Conservation (phyloP, 2,888 invertebrate species). For the Ormyrus pomaceus region DNA sequence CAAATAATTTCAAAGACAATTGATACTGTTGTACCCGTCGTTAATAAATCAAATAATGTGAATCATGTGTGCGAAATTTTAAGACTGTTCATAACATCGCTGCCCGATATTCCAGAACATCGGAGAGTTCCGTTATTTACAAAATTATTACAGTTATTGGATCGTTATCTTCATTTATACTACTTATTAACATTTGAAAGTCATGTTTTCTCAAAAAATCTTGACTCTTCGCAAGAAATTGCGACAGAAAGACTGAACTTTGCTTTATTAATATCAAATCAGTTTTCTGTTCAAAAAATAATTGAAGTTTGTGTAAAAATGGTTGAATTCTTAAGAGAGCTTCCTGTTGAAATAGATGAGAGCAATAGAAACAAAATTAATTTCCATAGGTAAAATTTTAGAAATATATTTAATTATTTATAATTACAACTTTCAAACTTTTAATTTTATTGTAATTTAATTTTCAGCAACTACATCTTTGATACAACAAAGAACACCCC, state of each 20-base stretch:
- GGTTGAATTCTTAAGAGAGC: slow-evolving; percentile 80
- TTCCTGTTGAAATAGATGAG: slow-evolving; percentile 82
- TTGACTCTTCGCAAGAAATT: slow-evolving; percentile 73
- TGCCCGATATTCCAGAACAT: slow-evolving; percentile 95
- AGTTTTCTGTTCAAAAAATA: slow-evolving; percentile 81
- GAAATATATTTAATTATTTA: slow-evolving; percentile 2
- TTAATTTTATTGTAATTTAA: slow-evolving; percentile 10
- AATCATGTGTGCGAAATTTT: slow-evolving; percentile 82
- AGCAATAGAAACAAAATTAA: slow-evolving; percentile 57
- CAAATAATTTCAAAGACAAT: slow-evolving; percentile 94
- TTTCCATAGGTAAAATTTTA: slow-evolving; percentile 43
- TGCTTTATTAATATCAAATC: slow-evolving; percentile 81
- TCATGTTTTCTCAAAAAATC: slow-evolving; percentile 77
- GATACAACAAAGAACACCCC: slow-evolving; percentile 81
- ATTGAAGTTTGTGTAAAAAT: slow-evolving; percentile 83
- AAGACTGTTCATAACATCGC: slow-evolving; percentile 93
- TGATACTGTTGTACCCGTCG: slow-evolving; percentile 91
- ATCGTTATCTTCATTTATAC: slow-evolving; percentile 84
- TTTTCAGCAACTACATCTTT: slow-evolving; percentile 77
- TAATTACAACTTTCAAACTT: slow-evolving; percentile 7
- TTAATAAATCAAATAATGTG: slow-evolving; percentile 76
- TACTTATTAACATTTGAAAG: slow-evolving; percentile 84
- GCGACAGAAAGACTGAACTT: slow-evolving; percentile 78
- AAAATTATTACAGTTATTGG: slow-evolving; percentile 86
- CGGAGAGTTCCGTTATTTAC: slow-evolving; percentile 88